Evolutionary conservation across 2,113 vertebrate genomes (phyloP), one percentile per base, ranked within the genome.

Genomic region (Carassius carassius): DNA sequence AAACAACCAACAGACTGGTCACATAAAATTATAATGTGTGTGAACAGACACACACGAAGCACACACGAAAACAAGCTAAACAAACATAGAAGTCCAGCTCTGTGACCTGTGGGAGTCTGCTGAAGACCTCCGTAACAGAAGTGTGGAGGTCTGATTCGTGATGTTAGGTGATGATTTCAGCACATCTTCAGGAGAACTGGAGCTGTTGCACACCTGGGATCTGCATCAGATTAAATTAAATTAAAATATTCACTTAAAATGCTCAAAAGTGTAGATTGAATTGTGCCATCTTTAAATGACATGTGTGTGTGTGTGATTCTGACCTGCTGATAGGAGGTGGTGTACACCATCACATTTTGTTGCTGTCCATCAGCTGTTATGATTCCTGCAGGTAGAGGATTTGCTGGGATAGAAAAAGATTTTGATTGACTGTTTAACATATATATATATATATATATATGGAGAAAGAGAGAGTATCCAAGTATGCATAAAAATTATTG

Each of bases 321-420:
- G 93, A 99, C 98, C 97, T 98, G 98, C 95, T 99, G 98, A 89
- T 99, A 99, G 0, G 98, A 97, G 47, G 98, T 99, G 90, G 98
- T 99, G 89, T 99, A 99, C 89, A 99, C 98, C 98, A 99, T 99
- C 83, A 99, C 98, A 7, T 99, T 99, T 91, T 97, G 98, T 91
- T 98, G 98, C 84, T 99, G 98, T 35, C 98, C 98, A 1, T 99
- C 98, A 88, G 98, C 95, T 87, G 98, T 97, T 92, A 99, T 99
- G 85, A 99, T 96, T 82, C 98, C 97, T 75, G 97, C 96, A 89
- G 97, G 97, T 91, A 99, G 95, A 80, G 96, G 96, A 91, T 96
- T 99, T 90, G 97, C 98, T 99, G 89, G 65, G 41, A 78, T 4
- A 35, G 25, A 92, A 44, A 79, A 60, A 69, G 13, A 41, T 21